Base-by-base conservation (phyloP, 2,797 vertebrate genomes). In the Poeciliopsis presidionis region DNA sequence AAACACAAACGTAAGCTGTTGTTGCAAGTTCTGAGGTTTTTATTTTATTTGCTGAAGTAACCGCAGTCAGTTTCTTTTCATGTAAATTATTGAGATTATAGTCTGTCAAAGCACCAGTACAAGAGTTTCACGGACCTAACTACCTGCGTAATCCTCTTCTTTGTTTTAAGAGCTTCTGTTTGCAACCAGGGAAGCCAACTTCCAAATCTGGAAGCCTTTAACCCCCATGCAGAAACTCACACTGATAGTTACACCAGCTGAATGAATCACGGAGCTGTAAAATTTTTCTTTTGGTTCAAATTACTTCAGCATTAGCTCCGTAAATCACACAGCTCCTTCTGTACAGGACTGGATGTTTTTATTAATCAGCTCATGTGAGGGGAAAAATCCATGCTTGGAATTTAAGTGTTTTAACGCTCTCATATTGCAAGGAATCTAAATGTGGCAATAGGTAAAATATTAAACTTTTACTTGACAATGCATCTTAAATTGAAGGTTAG, bases 141-240 rank as follows among this genome's bases (percentile, higher is more conserved):
- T 76, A 83, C 1, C 47, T 90, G 89, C 65, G 11, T 85, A 71
- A 74, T 87, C 80, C 57, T 77, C 61, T 88, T 79, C 55, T 13
- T 22, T 22, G 13, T 46, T 14, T 46, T 46, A 20, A 51, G 55
- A 41, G 22, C 8, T 51, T 30, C 43, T 73, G 83, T 80, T 75
- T 61, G 70, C 75, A 65, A 39, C 61, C 9, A 79, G 33, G 76
- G 67, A 87, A 45, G 77, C 70, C 74, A 46, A 46, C 49, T 43
- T 84, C 81, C 82, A 78, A 89, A 86, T 91, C 70, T 86, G 84
- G 80, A 87, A 76, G 25, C 63, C 77, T 90, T 89, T 65, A 84
- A 39, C 33, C 36, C 20, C 30, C 84, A 14, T 63, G 53, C 73
- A 80, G 43, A 46, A 81, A 86, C 49, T 80, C 59, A 25, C 65